Percentiles rank a stretch among this genome's conserved stretches.
Evolutionary conservation across 1,140 invertebrate species (phyloP).

Genomic region (Ruditapes philippinarum): DNA sequence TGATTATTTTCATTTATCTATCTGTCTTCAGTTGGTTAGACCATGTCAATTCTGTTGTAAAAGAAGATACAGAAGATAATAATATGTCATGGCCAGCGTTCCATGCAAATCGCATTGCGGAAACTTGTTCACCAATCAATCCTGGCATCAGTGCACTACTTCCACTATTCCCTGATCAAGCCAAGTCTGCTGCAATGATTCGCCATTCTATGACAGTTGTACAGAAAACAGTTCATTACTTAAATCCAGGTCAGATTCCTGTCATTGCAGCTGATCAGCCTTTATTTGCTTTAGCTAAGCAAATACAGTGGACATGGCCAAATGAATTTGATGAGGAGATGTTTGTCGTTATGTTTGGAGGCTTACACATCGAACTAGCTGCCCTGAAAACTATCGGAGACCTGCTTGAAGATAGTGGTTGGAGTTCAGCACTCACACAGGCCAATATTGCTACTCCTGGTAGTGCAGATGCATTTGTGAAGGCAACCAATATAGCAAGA

Average conservation of each 20-base stretch:
- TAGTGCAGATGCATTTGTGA: slow-evolving; percentile 67
- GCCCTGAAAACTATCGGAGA: slow-evolving; percentile 71
- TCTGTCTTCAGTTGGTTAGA: not conserved
- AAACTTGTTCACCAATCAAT: not conserved
- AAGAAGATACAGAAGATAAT: not conserved
- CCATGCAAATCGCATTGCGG: not conserved
- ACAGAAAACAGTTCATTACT: slow-evolving; percentile 32
- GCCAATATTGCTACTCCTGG: slow-evolving; percentile 65
- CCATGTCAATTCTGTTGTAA: not conserved
- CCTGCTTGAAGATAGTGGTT: slow-evolving; percentile 72
- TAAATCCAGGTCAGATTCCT: slow-evolving; percentile 68
- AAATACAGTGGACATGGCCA: slow-evolving; percentile 74
- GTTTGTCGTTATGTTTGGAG: slow-evolving; percentile 70
- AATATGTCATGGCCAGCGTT: slow-evolving; percentile 40
- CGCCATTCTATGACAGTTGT: slow-evolving; percentile 60
- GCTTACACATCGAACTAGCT: slow-evolving; percentile 64
- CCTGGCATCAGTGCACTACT: slow-evolving; percentile 31
- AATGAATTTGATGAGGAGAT: slow-evolving; percentile 73
- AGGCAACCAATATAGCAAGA: slow-evolving; percentile 32
- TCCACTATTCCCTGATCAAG: slow-evolving; percentile 65
- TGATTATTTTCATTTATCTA: not conserved
- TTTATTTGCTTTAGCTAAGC: slow-evolving; percentile 68
- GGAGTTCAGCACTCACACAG: slow-evolving; percentile 66
- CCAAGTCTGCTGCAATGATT: slow-evolving; percentile 64
- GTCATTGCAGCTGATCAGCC: slow-evolving; percentile 71